These are phyloP conservation scores for Mactromeris polynyma DNA, from an alignment of 2,888 invertebrate genomes.

Conservation along the genomic window DNA sequence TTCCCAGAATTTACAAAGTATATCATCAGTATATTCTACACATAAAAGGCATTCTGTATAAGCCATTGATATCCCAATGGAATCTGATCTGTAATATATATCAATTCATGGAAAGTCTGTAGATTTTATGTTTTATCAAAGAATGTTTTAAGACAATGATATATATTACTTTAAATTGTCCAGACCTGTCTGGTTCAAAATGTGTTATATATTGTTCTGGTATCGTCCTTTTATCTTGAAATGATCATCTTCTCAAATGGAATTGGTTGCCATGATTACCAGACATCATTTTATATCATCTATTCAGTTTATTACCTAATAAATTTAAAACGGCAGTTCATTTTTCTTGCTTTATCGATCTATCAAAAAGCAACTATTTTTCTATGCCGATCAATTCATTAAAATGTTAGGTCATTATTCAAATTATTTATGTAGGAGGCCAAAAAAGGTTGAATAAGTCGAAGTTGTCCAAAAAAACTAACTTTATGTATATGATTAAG, in stretches of 20 bases:
- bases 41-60: constrained; percentile 7
- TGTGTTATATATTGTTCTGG: neutral
- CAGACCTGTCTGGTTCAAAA: neutral
- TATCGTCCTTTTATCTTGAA: neutral
- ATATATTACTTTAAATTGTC: neutral
- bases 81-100: neutral
- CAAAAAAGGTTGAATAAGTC: neutral
- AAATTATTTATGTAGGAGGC: neutral
- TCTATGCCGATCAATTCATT: neutral
- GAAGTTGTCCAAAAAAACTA: neutral
- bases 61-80: neutral
- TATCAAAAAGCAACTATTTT: neutral
- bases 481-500: neutral
- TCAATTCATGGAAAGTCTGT: neutral
- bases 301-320: neutral
- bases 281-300: neutral
- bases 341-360: neutral
- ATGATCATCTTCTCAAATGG: neutral
- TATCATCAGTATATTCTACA: neutral
- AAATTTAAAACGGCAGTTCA: neutral
- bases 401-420: neutral
- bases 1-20: neutral
- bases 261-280: neutral
- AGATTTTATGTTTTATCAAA: neutral
- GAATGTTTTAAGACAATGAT: neutral